phyloP scores from a whole-genome alignment of 1,140 invertebrate species.

The Magallana angulata region DNA sequence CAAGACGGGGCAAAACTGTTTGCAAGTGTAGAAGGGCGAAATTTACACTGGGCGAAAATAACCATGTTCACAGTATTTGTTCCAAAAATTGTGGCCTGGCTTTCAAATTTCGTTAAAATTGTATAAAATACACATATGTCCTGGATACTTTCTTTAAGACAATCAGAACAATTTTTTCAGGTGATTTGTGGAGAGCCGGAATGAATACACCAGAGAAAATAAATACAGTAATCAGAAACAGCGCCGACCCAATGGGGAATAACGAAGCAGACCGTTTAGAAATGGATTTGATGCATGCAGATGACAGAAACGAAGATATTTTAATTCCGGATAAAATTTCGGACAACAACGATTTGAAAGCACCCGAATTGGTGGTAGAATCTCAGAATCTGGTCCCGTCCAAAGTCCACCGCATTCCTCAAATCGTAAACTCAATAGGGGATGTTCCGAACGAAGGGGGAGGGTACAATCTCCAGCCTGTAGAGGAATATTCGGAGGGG shows the following conservation, averaged over 20 bases:
- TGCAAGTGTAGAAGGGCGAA: no score
- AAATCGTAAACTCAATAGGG: neutral
- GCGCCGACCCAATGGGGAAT: neutral
- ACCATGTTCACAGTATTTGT: no score
- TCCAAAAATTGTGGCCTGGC: no score
- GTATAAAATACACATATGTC: no score
- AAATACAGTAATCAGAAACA: neutral
- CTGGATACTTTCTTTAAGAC: no score
- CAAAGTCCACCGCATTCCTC: conserved; percentile 3
- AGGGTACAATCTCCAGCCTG: neutral
- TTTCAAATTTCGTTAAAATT: no score
- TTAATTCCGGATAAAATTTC: neutral
- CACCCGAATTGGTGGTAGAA: neutral
- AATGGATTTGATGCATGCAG: neutral
- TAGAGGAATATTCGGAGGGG: conserved; percentile 20
- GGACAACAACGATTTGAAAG: neutral
- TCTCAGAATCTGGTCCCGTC: neutral
- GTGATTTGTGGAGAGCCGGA: neutral
- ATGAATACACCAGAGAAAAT: neutral
- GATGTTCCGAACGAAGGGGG: conserved; percentile 7
- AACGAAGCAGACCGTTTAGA: neutral
- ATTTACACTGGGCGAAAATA: no score
- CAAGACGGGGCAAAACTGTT: no score
- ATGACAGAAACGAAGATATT: neutral
- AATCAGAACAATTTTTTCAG: neutral